Conservation (phyloP, 2,888 invertebrate species). For the Microplitis manilae region DNA sequence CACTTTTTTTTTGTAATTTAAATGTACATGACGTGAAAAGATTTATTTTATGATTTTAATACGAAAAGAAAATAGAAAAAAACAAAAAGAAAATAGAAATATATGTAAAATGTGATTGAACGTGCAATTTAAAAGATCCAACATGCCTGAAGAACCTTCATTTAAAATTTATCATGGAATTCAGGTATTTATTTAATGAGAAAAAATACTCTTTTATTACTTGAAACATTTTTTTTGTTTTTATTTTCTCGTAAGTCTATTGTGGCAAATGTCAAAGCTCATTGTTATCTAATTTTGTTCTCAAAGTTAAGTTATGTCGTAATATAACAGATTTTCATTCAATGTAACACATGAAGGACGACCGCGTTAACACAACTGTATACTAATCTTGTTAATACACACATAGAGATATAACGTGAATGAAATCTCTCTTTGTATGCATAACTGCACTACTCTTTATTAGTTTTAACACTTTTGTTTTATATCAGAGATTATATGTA, state of each 20-base stretch:
- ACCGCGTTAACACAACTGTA: conserved; percentile 18
- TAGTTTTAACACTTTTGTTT: conserved; percentile 3
- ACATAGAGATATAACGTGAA: not conserved
- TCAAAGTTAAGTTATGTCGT: not conserved
- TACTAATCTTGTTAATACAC: conserved; percentile 11
- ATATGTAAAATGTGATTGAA: not conserved
- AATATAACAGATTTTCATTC: conserved; percentile 13
- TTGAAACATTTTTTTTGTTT: conserved; percentile 3
- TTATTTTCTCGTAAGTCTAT: not conserved
- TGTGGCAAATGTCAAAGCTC: conserved; percentile 11
- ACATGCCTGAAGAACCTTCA: conserved; percentile 37
- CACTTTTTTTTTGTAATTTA: not conserved
- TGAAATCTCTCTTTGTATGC: not conserved
- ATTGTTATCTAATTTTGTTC: not conserved
- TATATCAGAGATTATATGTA: not conserved
- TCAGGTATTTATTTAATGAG: conserved; percentile 30
- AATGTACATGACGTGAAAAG: not conserved
- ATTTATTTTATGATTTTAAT: not conserved
- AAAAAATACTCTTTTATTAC: not conserved
- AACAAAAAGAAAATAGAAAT: not conserved
- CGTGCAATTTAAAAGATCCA: not conserved
- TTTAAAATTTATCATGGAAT: conserved; percentile 31
- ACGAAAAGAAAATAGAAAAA: not conserved
- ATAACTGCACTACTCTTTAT: not conserved
- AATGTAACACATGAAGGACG: conserved; percentile 37